Conservation (phyloP, 2,797 vertebrate genomes). For the Valencia hispanica region DNA sequence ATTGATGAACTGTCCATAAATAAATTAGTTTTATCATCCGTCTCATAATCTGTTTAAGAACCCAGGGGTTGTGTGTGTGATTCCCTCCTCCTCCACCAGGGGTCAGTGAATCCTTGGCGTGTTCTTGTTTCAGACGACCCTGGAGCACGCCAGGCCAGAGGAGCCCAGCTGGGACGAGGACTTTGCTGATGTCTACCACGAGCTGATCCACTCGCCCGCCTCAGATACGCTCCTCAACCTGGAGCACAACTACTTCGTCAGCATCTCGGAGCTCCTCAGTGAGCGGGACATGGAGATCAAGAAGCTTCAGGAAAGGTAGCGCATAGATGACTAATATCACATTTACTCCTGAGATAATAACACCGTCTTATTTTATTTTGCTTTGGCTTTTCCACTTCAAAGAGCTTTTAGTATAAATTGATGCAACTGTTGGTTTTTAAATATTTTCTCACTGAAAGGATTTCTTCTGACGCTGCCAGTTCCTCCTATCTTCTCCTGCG, state of each 20-base stretch:
- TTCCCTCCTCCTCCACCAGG: neutral
- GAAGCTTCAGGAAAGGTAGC: constrained; percentile 93
- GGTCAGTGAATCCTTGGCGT: neutral
- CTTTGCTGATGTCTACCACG: constrained; percentile 96
- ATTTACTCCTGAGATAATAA: too few species aligned
- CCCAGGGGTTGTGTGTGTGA: too few species aligned
- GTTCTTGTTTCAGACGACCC: constrained; percentile 80
- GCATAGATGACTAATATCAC: too few species aligned
- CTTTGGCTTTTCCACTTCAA: neutral
- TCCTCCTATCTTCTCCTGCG: neutral
- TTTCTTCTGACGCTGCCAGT: neutral
- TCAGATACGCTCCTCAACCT: constrained; percentile 96
- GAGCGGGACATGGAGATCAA: constrained; percentile 95
- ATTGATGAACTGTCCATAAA: too few species aligned
- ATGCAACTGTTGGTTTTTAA: neutral
- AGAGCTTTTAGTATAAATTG: neutral
- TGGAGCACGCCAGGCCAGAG: constrained; percentile 92
- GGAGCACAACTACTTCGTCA: constrained; percentile 98
- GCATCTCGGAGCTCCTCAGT: constrained; percentile 95
- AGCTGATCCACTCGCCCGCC: constrained; percentile 96
- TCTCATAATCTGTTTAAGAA: too few species aligned
- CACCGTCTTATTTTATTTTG: too few species aligned
- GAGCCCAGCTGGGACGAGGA: constrained; percentile 97
- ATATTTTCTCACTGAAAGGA: too few species aligned
- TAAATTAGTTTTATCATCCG: too few species aligned